A percentile compares a stretch with the other conserved stretches of the same genome.
phyloP scores from a whole-genome alignment of 2,888 invertebrate genomes.

The Rambutsinella grinnellia region DNA sequence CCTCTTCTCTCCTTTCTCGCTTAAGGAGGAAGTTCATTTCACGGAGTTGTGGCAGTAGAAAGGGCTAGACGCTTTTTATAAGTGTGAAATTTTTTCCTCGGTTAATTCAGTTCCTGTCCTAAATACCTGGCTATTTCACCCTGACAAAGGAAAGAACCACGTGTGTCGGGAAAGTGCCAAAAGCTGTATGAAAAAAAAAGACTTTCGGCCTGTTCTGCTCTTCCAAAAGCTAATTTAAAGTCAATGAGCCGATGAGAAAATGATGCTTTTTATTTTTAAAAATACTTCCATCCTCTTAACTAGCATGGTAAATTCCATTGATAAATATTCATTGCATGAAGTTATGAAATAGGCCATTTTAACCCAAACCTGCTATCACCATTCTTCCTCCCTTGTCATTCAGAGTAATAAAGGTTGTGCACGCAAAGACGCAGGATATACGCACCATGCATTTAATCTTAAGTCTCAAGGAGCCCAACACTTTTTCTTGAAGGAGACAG shows the following conservation, averaged over 20 bases:
- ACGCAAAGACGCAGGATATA: slow-evolving; percentile 18
- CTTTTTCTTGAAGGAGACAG: slow-evolving; percentile 28
- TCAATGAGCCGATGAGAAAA: slow-evolving; percentile 52
- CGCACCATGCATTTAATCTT: too few relatives aligned
- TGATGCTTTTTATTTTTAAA: too few relatives aligned
- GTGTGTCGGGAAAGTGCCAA: not conserved
- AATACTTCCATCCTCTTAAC: too few relatives aligned
- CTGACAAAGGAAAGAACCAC: not conserved
- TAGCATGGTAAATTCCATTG: too few relatives aligned
- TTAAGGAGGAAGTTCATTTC: slow-evolving; percentile 48
- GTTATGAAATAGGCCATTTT: not conserved
- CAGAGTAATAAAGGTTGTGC: slow-evolving; percentile 33
- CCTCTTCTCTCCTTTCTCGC: not conserved
- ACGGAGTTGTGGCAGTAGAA: slow-evolving; percentile 32
- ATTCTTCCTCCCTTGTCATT: not conserved
- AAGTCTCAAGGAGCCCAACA: too few relatives aligned
- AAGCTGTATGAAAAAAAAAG: not conserved
- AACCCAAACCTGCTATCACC: too few relatives aligned
- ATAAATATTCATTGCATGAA: not conserved
- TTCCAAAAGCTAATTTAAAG: slow-evolving; percentile 44
- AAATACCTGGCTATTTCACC: not conserved
- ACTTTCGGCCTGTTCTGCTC: too few relatives aligned
- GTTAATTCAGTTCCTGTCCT: not conserved
- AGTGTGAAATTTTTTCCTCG: not conserved
- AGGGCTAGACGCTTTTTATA: not conserved